Evolutionary conservation across 92 coral and sea anemone genomes (phyloP), one percentile per base, ranked within the genome.

Genomic region (Chrysogorgia sp.): DNA sequence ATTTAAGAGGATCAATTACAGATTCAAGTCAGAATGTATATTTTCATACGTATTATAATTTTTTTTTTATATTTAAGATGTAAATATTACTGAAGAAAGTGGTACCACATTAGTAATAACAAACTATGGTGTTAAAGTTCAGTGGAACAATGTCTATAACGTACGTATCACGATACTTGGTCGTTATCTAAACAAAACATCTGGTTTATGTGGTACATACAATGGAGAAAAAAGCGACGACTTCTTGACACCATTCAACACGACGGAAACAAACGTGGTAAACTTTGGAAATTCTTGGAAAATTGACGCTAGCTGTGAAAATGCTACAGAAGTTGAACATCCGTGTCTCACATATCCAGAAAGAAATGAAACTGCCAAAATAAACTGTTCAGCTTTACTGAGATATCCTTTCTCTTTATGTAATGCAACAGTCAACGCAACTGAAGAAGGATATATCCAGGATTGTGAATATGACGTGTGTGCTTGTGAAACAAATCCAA

Each of bases 181-280:
- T 70, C 76, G 76, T 13, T 70, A 68, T 37, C 1, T 41, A 23
- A 68, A 68, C 26, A 23, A 24, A 68, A 68, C 75, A 23, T 41
- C 75, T 68, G 75, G 75, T 68, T 30, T 68, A 22, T 68, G 75
- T 45, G 75, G 75, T 8, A 68, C 75, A 24, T 68, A 68, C 25
- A 68, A 68, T 30, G 58, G 45, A 41, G 45, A 1, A 6, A 15
- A 24, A 45, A 35, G 19, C 28, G 75, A 68, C 23, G 75, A 68
- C 15, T 68, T 68, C 58, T 41, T 30, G 22, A 68, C 75, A 22
- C 45, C 33, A 9, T 9, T 12, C 45, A 49, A 49, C 32, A 41
- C 58, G 17, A 41, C 22, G 20, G 40, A 14, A n/a, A 30, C 14
- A 12, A 30, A 68, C 45, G n/a, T 49, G 19, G 58, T 30, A 24